phyloP scores from a whole-genome alignment of 2,888 invertebrate species.

The Cenopis cana region DNA sequence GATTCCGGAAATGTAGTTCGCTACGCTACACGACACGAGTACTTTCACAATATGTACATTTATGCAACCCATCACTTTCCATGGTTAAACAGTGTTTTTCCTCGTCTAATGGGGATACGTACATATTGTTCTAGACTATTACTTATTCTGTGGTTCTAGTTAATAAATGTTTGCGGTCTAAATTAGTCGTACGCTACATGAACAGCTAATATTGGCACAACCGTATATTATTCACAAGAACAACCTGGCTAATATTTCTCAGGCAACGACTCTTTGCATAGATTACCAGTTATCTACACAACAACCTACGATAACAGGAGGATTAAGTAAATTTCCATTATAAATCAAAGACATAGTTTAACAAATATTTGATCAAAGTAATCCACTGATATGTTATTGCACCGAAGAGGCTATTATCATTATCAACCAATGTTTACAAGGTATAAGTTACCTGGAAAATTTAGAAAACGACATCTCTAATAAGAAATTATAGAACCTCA shows the following conservation, averaged over 20 bases:
- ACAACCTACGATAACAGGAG: slow-evolving; percentile 62
- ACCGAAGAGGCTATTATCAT: neutral
- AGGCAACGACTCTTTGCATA: slow-evolving; percentile 56
- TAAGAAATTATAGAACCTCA: too few relatives aligned
- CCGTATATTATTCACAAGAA: slow-evolving; percentile 42
- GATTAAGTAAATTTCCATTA: slow-evolving; percentile 68
- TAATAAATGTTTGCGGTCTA: slow-evolving; percentile 35
- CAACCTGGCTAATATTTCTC: slow-evolving; percentile 60
- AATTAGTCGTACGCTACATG: slow-evolving; percentile 28
- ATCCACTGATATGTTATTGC: slow-evolving; percentile 24
- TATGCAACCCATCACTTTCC: slow-evolving; percentile 1
- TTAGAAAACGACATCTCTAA: neutral
- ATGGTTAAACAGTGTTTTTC: slow-evolving; percentile 23
- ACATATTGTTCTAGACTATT: slow-evolving; percentile 2
- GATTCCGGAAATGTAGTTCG: neutral
- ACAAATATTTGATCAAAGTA: slow-evolving; percentile 40
- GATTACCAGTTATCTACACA: slow-evolving; percentile 63
- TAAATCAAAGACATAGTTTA: slow-evolving; percentile 54
- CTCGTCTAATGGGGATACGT: slow-evolving; percentile 3
- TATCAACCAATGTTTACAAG: neutral
- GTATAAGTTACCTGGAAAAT: neutral
- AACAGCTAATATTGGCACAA: slow-evolving; percentile 39
- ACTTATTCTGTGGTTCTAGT: too few relatives aligned
- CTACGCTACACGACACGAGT: neutral
- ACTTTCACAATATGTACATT: neutral